phyloP scores from a whole-genome alignment of 1,140 invertebrate genomes.

The Listronotus oregonensis region DNA sequence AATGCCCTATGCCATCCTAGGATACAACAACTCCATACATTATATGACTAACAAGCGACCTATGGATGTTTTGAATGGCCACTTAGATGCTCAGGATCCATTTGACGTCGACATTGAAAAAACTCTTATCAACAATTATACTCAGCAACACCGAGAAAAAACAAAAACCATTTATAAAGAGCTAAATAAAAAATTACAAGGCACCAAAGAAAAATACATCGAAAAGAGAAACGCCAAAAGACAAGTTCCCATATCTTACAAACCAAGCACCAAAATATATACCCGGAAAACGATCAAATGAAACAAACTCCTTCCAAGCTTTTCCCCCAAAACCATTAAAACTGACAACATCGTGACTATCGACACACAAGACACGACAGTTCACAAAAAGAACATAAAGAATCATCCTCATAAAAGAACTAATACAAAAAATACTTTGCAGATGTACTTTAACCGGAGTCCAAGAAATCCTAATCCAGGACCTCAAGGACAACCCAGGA shows the following conservation, averaged over 20 bases:
- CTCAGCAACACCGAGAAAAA: too few relatives aligned
- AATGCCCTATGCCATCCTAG: slow-evolving; percentile 26
- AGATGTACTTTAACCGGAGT: not conserved
- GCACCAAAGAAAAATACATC: too few relatives aligned
- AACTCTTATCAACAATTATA: too few relatives aligned
- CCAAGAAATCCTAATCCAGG: not conserved
- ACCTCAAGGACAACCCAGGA: slow-evolving; percentile 7
- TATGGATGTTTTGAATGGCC: slow-evolving; percentile 24
- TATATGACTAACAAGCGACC: slow-evolving; percentile 29
- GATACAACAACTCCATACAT: slow-evolving; percentile 42
- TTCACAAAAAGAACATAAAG: not conserved
- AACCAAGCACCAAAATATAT: too few relatives aligned
- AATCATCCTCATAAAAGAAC: not conserved
- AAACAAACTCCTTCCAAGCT: too few relatives aligned
- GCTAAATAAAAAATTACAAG: too few relatives aligned
- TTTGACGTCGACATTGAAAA: slow-evolving; percentile 5
- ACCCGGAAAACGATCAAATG: too few relatives aligned
- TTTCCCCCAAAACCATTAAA: too few relatives aligned
- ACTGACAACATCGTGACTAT: too few relatives aligned
- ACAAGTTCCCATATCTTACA: too few relatives aligned
- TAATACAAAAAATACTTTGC: slow-evolving; percentile 1
- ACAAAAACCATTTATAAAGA: too few relatives aligned
- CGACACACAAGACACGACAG: not conserved
- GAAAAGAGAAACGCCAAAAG: too few relatives aligned
- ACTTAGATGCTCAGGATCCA: slow-evolving; percentile 12